Percentiles rank a stretch among this genome's conserved stretches.
Conservation (phyloP, 2,113 vertebrate genomes). For the Spilogale gracilis region DNA sequence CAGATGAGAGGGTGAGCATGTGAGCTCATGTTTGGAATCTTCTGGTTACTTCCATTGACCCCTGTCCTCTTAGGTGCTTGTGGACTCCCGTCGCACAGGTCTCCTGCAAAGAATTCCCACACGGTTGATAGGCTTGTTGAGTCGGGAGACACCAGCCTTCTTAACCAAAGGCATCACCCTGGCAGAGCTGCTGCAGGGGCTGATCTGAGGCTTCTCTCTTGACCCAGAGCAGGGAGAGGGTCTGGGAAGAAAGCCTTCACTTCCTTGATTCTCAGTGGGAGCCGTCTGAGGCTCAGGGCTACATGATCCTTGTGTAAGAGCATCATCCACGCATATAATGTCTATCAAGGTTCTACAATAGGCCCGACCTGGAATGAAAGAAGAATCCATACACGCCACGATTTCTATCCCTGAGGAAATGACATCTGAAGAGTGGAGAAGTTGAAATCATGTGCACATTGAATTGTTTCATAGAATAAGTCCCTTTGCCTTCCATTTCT, state of each 20-base stretch:
- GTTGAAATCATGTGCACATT: neutral
- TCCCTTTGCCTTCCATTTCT: neutral
- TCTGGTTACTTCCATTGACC: neutral
- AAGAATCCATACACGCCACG: neutral
- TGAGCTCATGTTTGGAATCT: neutral
- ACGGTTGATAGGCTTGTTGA: neutral
- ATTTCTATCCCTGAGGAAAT: neutral
- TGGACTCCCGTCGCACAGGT: neutral
- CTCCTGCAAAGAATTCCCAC: neutral
- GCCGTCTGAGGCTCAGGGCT: neutral
- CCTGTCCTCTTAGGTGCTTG: neutral
- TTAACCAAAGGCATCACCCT: neutral
- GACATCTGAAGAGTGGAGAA: neutral
- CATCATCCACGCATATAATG: neutral
- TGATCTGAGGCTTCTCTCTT: neutral
- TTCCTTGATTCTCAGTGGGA: neutral
- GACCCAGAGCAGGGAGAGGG: neutral
- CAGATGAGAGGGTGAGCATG: neutral
- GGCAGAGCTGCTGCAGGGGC: too few relatives aligned
- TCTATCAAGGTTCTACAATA: neutral
- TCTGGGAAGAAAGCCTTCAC: neutral
- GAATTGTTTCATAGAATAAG: neutral
- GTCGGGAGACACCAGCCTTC: neutral
- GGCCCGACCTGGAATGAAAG: neutral
- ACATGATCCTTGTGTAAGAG: neutral